Percentiles rank a stretch among this genome's conserved stretches.
These are phyloP conservation scores for Ranitomeya variabilis DNA, from an alignment of 2,113 vertebrate genomes.

Conservation along the genomic window DNA sequence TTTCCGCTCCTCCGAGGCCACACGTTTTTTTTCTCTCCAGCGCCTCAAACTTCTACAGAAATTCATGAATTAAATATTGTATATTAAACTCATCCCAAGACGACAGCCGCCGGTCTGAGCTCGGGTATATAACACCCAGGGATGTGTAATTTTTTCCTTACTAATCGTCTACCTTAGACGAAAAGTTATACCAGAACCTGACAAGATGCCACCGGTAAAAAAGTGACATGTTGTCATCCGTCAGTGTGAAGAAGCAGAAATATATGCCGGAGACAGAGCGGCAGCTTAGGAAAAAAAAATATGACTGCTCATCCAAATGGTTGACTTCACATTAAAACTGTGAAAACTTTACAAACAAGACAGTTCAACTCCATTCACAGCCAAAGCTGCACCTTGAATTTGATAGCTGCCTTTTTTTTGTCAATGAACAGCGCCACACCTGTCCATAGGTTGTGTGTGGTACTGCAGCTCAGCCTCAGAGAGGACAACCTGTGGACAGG, in stretches of 20 bases:
- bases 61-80: conserved; percentile 13
- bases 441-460: too few species aligned
- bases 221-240: neutral
- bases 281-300: neutral
- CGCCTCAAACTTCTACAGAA: neutral
- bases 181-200: neutral
- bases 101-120: neutral
- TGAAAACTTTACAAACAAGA: neutral
- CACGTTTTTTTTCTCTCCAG: neutral
- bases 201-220: neutral
- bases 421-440: too few species aligned
- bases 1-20: neutral
- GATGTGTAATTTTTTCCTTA: neutral
- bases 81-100: neutral
- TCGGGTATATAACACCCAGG: neutral
- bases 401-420: too few species aligned
- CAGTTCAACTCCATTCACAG: neutral
- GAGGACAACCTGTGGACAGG: too few species aligned
- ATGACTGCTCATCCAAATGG: neutral
- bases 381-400: neutral
- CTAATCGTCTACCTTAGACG: neutral
- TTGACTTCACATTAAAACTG: neutral
- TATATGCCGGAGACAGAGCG: neutral
- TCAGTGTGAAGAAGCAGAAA: neutral
- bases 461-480: too few species aligned